Evolutionary conservation across 2,797 vertebrate species (phyloP).

Genomic region (Ceryle rudis): DNA sequence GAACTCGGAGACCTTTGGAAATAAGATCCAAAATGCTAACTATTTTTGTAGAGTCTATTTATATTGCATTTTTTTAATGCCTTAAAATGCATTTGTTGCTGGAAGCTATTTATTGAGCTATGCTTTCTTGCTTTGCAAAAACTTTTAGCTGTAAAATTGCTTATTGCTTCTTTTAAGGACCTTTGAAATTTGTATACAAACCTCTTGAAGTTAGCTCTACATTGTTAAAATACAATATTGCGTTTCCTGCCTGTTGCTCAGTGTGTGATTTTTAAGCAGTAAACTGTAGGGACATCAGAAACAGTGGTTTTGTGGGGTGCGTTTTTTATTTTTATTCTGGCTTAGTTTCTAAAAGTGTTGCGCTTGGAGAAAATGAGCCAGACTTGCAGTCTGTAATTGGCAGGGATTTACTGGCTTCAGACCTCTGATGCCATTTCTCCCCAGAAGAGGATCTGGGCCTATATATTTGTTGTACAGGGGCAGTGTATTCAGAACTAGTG

Average conservation of each 20-base stretch:
- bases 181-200: neutral
- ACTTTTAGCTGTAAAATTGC: neutral
- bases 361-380: neutral
- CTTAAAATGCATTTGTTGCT: neutral
- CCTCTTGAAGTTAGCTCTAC: neutral
- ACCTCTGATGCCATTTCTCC: neutral
- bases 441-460: neutral
- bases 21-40: conserved; percentile 42
- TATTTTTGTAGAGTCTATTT: conserved; percentile 3
- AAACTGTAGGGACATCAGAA: neutral
- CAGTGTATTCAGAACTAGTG: neutral
- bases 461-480: neutral
- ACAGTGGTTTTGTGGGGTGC: neutral
- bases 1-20: conserved; percentile 52
- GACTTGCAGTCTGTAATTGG: neutral
- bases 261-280: neutral
- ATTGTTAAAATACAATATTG: neutral
- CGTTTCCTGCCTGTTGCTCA: conserved; percentile 11
- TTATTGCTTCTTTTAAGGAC: neutral
- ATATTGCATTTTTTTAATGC: conserved; percentile 1
- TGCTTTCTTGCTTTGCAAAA: neutral
- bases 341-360: neutral
- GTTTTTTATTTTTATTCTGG: neutral
- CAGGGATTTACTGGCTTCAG: neutral
- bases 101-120: neutral